Base-by-base conservation (phyloP, 2,797 vertebrate species). In the Margarornis squamiger region DNA sequence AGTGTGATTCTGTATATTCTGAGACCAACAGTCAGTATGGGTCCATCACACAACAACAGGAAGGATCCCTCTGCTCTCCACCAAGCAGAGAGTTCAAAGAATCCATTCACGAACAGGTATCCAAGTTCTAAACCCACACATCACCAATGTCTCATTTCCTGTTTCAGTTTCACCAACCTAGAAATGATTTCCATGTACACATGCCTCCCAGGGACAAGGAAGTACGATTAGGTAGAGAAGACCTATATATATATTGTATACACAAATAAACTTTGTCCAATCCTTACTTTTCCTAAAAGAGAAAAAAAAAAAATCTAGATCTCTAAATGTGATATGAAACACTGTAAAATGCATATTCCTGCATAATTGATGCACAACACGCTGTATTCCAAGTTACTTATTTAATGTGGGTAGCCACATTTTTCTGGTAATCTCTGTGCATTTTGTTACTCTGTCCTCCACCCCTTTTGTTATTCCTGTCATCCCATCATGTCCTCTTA, bases 401-500 rank as follows among this genome's bases (percentile, higher is more conserved):
- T 49, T 88, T 91, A 8, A 79, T 48, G 41, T 58, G 65, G 39
- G 43, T 20, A 58, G 71, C 19, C 71, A 48, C 34, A 27, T 79
- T 93, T 85, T 85, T 72, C 68, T 88, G 66, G 71, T 86, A 82
- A 85, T 77, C 63, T 80, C 71, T 58, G 26, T 3, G 4, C 48
- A 71, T 83, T 94, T 84, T 86, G 86, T 70, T 91, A 62, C n/a
- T 77, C 86, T 63, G 70, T 86, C 79, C 93, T 93, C 92, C 95
- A 87, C 93, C 78, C 88, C 68, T 86, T 78, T 76, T 91, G 79
- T 80, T 90, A 61, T 57, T 88, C 43, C 91, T 90, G 63, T 86
- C 80, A 77, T 90, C 79, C 59, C 8, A 0, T 93, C 68, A 76
- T 8, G 38, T 93, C 88, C 79, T 91, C 51, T 86, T 59, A 92